A percentile compares a stretch with the other conserved stretches of the same genome.
Conservation (phyloP, 2,113 vertebrate species). For the Microcebus jonahi region DNA sequence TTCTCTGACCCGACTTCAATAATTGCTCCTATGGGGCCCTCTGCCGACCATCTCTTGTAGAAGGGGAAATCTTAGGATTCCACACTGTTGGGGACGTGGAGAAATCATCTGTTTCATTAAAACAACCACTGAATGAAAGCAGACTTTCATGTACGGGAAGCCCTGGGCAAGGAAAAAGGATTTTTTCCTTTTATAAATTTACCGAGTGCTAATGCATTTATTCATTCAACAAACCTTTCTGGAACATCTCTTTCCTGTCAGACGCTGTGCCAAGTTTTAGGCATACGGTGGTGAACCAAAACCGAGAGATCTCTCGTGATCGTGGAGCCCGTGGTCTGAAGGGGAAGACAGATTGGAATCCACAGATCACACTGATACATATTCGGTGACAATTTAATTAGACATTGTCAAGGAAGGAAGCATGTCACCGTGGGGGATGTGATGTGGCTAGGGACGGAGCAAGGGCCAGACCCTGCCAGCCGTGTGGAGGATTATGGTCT, state of each 20-base stretch:
- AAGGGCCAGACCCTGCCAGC: too few relatives aligned
- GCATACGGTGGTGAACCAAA: background rate
- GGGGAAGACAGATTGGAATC: background rate
- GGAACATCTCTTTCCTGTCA: background rate
- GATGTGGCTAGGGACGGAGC: background rate
- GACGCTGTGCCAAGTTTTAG: background rate
- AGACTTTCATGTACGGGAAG: background rate
- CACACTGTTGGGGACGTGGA: background rate
- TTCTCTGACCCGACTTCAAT: background rate
- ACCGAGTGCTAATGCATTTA: background rate
- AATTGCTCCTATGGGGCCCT: slow-evolving; percentile 66
- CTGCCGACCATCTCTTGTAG: slow-evolving; percentile 37
- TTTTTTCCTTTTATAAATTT: background rate
- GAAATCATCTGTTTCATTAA: background rate
- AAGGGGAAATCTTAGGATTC: background rate
- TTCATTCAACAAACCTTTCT: background rate
- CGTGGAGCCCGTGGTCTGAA: background rate
- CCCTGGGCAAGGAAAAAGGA: background rate
- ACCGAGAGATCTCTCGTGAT: accelerated
- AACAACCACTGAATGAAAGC: background rate
- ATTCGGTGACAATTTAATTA: background rate
- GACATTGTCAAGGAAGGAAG: background rate
- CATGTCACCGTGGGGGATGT: background rate
- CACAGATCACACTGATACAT: background rate
- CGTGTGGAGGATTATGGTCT: background rate